These are phyloP conservation scores for Psittacula cyanocephala DNA, from an alignment of 2,113 vertebrate species.

Conservation along the genomic window DNA sequence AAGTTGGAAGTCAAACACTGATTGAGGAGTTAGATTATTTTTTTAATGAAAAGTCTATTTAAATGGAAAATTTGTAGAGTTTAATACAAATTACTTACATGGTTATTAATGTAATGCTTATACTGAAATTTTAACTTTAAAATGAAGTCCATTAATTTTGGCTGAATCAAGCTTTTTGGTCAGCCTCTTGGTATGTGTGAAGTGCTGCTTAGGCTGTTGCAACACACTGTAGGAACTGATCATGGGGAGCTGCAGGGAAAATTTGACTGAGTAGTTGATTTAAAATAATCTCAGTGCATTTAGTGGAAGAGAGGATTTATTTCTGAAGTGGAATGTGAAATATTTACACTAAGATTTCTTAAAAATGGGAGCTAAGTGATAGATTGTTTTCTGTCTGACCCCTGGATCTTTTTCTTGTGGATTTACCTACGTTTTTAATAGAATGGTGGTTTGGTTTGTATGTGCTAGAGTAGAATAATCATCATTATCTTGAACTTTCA, in stretches of 20 bases:
- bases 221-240: not conserved
- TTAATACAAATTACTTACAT: not conserved
- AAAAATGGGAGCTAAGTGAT: not conserved
- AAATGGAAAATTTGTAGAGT: not conserved
- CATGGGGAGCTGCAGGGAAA: not conserved
- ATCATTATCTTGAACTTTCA: not conserved
- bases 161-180: not conserved
- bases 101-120: not conserved
- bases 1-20: not conserved
- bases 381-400: not conserved
- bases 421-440: not conserved
- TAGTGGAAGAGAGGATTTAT: not conserved
- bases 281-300: not conserved
- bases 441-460: not conserved
- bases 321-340: not conserved
- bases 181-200: not conserved
- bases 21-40: not conserved
- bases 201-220: not conserved
- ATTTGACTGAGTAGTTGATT: not conserved
- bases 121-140: not conserved
- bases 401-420: not conserved
- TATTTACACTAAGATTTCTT: not conserved
- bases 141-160: not conserved
- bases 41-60: not conserved
- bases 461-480: not conserved